phyloP scores from a whole-genome alignment of 1,140 invertebrate genomes.

The Saccostrea glomerata region DNA sequence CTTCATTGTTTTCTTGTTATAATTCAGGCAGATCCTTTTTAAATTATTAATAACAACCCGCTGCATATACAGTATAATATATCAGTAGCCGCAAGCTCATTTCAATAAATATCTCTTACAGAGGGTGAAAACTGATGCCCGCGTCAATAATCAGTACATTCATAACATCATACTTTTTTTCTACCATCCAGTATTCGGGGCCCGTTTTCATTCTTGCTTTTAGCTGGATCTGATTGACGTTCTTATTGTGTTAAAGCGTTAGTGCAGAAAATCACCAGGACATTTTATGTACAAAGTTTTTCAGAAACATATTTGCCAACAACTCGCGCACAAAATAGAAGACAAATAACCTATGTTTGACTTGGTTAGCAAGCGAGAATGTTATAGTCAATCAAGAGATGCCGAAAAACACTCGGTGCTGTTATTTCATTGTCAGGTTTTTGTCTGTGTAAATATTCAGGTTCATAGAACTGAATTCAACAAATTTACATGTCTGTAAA shows the following conservation, averaged over 20 bases:
- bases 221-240: not conserved
- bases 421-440: slow-evolving; percentile 29
- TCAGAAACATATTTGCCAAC: slow-evolving; percentile 36
- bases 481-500: slow-evolving; percentile 36
- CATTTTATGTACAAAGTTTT: slow-evolving; percentile 30
- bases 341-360: slow-evolving; percentile 33
- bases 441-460: slow-evolving; percentile 33
- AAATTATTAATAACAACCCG: not conserved
- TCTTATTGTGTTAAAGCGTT: not conserved
- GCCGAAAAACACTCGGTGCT: slow-evolving; percentile 12
- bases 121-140: not conserved
- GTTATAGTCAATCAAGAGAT: slow-evolving; percentile 23
- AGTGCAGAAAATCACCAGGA: slow-evolving; percentile 25
- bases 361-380: slow-evolving; percentile 14
- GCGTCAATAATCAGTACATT: slow-evolving; percentile 10
- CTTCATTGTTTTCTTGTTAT: not conserved
- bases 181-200: not conserved
- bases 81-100: not conserved
- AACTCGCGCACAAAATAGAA: slow-evolving; percentile 18
- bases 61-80: not conserved
- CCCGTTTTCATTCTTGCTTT: not conserved
- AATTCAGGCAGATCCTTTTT: not conserved
- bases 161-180: not conserved
- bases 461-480: slow-evolving; percentile 32
- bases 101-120: slow-evolving; percentile 35